These are phyloP conservation scores for Bellardia bayeri DNA, from an alignment of 2,888 invertebrate genomes.

Conservation along the genomic window DNA sequence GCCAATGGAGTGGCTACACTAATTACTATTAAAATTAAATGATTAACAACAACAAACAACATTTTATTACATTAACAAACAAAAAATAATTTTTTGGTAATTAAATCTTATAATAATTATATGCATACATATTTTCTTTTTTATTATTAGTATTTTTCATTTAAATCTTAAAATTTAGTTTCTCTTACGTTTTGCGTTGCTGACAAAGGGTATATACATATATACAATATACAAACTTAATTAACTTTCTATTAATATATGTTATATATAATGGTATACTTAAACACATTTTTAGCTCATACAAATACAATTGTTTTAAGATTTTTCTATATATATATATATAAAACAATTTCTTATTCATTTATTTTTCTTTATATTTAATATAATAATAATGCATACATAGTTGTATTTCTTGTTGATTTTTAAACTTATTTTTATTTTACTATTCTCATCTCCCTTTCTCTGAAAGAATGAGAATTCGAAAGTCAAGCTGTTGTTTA, in stretches of 20 bases:
- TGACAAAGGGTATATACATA: slow-evolving; percentile 48
- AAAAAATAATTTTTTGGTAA: slow-evolving; percentile 15
- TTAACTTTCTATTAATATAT: slow-evolving; percentile 31
- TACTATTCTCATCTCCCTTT: background rate
- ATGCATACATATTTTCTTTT: slow-evolving; percentile 31
- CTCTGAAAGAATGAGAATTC: background rate
- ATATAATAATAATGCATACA: slow-evolving; percentile 10
- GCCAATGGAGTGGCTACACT: slow-evolving; percentile 87
- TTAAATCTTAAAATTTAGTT: slow-evolving; percentile 44
- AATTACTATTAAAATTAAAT: slow-evolving; percentile 80
- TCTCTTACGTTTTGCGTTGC: slow-evolving; percentile 41
- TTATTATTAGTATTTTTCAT: slow-evolving; percentile 48
- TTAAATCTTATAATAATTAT: slow-evolving; percentile 59
- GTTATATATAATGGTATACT: slow-evolving; percentile 40
- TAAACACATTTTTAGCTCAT: slow-evolving; percentile 8
- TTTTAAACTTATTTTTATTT: background rate
- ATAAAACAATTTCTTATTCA: background rate
- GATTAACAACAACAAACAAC: background rate
- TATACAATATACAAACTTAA: slow-evolving; percentile 53
- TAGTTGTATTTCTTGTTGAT: slow-evolving; percentile 2
- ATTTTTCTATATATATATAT: slow-evolving; percentile 10
- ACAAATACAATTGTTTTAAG: slow-evolving; percentile 21
- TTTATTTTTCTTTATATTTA: background rate
- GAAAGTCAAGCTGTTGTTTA: slow-evolving; percentile 1
- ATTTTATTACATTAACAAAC: slow-evolving; percentile 47